Percentiles rank a stretch among this genome's conserved stretches.
phyloP scores from a whole-genome alignment of 1,140 invertebrate species.

The Coptotermes formosanus region DNA sequence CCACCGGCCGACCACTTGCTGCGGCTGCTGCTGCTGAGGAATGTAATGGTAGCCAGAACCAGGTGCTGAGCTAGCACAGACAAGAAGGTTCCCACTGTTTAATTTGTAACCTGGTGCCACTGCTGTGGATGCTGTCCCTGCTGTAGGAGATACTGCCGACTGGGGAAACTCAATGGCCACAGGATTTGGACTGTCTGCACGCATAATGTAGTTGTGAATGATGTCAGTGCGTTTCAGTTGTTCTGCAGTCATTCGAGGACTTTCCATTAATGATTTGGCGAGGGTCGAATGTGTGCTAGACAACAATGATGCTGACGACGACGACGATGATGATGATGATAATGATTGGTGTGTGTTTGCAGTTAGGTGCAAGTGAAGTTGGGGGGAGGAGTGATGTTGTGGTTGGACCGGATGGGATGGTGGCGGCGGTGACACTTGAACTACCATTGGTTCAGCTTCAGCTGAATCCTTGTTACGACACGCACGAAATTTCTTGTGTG shows the following conservation, averaged over 20 bases:
- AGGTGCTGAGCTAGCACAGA: not conserved
- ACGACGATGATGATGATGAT: conserved; percentile 1
- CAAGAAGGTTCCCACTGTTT: conserved; percentile 13
- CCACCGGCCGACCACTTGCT: conserved; percentile 32
- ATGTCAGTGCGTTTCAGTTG: conserved; percentile 85
- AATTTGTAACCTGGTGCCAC: conserved; percentile 3
- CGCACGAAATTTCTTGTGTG: conserved; percentile 91
- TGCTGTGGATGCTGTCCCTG: conserved; percentile 17
- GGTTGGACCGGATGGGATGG: conserved; percentile 36
- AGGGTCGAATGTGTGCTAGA: conserved; percentile 84
- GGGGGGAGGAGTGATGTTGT: conserved; percentile 32
- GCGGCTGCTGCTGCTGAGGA: conserved; percentile 29
- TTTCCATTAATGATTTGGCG: conserved; percentile 84
- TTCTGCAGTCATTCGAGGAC: conserved; percentile 82
- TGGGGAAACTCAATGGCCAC: conserved; percentile 19
- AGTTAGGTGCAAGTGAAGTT: conserved; percentile 26
- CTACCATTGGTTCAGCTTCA: conserved; percentile 63
- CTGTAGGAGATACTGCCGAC: not conserved
- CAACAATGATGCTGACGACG: conserved; percentile 50
- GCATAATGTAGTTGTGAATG: conserved; percentile 86
- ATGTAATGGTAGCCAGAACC: conserved; percentile 31
- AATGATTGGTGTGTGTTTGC: conserved; percentile 4
- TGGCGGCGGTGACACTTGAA: conserved; percentile 44
- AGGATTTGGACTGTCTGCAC: conserved; percentile 54
- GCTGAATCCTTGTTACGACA: conserved; percentile 74